phyloP scores from a whole-genome alignment of 2,797 vertebrate genomes.

The Gymnocypris eckloni region DNA sequence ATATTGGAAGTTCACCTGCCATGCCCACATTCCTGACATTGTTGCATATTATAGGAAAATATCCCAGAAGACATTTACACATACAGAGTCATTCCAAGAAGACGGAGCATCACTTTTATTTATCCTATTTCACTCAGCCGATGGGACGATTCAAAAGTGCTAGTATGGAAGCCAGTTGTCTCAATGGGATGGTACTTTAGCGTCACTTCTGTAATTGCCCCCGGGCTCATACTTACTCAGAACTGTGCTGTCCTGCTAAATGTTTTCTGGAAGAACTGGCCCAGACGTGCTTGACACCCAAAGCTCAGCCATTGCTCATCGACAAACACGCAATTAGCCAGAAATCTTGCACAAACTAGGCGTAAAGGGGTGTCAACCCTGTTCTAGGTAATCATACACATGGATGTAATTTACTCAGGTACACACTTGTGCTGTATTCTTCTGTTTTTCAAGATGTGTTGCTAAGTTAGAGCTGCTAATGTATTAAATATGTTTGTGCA shows the following conservation, averaged over 20 bases:
- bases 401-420: slow-evolving; percentile 30
- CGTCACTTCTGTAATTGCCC: slow-evolving; percentile 22
- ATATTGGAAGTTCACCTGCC: slow-evolving; percentile 75
- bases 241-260: slow-evolving; percentile 33
- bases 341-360: slow-evolving; percentile 46
- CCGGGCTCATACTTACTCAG: slow-evolving; percentile 18
- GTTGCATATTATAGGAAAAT: slow-evolving; percentile 68
- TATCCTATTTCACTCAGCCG: neutral
- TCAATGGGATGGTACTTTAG: slow-evolving; percentile 10
- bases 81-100: slow-evolving; percentile 18
- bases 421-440: slow-evolving; percentile 21
- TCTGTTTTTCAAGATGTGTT: slow-evolving; percentile 14
- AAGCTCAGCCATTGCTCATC: slow-evolving; percentile 34
- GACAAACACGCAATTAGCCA: slow-evolving; percentile 69
- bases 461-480: neutral
- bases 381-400: slow-evolving; percentile 58
- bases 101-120: neutral
- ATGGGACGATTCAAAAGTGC: slow-evolving; percentile 3
- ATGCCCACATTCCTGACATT: slow-evolving; percentile 74
- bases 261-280: slow-evolving; percentile 34
- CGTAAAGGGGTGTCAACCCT: slow-evolving; percentile 59
- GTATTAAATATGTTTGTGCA: neutral
- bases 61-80: slow-evolving; percentile 61
- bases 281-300: slow-evolving; percentile 46
- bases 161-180: slow-evolving; percentile 1